Conservation (phyloP, 2,113 vertebrate genomes). For the Laticauda colubrina region DNA sequence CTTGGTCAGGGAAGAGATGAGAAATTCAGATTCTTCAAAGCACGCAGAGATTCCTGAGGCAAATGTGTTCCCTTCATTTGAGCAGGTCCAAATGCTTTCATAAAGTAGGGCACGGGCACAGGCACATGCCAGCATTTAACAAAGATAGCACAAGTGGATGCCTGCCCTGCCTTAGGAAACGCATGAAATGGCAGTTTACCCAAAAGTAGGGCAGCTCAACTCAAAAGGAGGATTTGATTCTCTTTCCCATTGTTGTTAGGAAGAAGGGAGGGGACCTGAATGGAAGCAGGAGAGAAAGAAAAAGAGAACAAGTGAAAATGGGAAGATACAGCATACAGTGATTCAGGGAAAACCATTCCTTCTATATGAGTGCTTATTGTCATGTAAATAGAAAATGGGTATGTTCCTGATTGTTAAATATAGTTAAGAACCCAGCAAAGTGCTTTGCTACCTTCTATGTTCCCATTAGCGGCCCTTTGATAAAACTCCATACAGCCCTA, state of each 20-base stretch:
- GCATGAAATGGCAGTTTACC: not conserved
- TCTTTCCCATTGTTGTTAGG: not conserved
- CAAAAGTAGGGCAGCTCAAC: slow-evolving; percentile 20
- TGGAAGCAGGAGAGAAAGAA: not conserved
- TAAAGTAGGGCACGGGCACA: slow-evolving; percentile 14
- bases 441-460: not conserved
- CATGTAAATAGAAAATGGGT: not conserved
- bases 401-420: not conserved
- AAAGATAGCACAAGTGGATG: slow-evolving; percentile 19
- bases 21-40: not conserved
- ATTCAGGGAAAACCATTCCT: not conserved
- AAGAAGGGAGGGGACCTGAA: not conserved
- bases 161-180: slow-evolving; percentile 8
- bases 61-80: slow-evolving; percentile 5
- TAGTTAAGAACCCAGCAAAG: slow-evolving; percentile 1
- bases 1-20: not conserved
- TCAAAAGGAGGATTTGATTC: not conserved
- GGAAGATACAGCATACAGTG: not conserved
- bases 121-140: not conserved
- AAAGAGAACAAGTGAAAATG: too few species aligned
- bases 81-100: not conserved
- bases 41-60: not conserved
- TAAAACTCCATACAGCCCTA: slow-evolving; percentile 13
- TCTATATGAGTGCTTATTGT: slow-evolving; percentile 3
- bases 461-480: slow-evolving; percentile 2